These are phyloP conservation scores for Philereme vetulata DNA, from an alignment of 2,888 invertebrate genomes.

Conservation along the genomic window DNA sequence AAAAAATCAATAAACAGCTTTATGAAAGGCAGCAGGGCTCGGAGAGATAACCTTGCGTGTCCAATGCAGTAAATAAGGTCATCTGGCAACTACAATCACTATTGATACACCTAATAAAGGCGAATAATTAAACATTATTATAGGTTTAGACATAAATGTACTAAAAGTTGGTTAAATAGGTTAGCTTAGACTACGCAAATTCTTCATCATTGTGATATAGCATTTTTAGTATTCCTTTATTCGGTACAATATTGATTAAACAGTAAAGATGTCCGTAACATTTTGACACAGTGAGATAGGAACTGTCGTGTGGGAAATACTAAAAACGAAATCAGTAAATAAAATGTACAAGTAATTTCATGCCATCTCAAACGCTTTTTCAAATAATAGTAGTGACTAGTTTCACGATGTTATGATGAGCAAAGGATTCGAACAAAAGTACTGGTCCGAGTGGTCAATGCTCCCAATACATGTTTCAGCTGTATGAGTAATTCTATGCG, in stretches of 20 bases:
- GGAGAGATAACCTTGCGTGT: slow-evolving; percentile 65
- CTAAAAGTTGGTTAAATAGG: background rate
- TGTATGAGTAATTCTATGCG: slow-evolving; percentile 60
- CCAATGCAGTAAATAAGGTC: slow-evolving; percentile 65
- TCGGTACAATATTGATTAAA: slow-evolving; percentile 1
- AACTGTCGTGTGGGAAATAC: slow-evolving; percentile 18
- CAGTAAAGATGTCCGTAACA: slow-evolving; percentile 1
- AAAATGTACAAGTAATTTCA: background rate
- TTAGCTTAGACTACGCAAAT: no score
- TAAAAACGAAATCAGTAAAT: slow-evolving; percentile 21
- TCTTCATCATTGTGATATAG: slow-evolving; percentile 6
- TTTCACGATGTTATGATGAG: slow-evolving; percentile 44
- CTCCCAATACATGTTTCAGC: slow-evolving; percentile 52
- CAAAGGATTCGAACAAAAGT: slow-evolving; percentile 36
- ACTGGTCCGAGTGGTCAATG: slow-evolving; percentile 57
- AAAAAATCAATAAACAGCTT: slow-evolving; percentile 45
- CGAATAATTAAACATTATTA: slow-evolving; percentile 15
- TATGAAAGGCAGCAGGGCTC: slow-evolving; percentile 57
- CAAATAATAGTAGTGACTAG: slow-evolving; percentile 23
- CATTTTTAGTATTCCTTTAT: background rate
- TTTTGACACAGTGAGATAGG: slow-evolving; percentile 13
- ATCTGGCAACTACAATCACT: slow-evolving; percentile 51
- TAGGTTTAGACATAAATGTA: background rate
- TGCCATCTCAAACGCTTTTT: slow-evolving; percentile 4
- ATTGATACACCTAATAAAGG: slow-evolving; percentile 40